Conservation (phyloP, 1,140 invertebrate genomes). For the Drosophila grimshawi region DNA sequence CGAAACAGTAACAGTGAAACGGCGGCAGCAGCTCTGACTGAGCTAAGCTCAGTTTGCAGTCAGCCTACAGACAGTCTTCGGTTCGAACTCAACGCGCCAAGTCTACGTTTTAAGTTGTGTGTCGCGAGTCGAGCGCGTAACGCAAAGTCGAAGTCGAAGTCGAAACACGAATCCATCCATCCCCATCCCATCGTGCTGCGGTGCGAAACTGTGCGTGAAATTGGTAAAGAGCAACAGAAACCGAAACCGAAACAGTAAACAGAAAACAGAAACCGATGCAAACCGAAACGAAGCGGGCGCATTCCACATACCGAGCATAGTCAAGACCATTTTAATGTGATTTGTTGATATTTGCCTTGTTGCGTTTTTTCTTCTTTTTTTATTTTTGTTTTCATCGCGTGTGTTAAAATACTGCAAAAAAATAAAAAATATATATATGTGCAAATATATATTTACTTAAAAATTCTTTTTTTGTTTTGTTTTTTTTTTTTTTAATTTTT, state of each 20-base stretch:
- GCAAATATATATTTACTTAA: too few relatives aligned
- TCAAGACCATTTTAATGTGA: slow-evolving; percentile 38
- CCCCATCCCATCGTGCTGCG: slow-evolving; percentile 16
- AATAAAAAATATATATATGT: slow-evolving; percentile 3
- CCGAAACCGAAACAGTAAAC: slow-evolving; percentile 33
- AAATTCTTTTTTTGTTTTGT: slow-evolving; percentile 2
- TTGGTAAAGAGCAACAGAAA: slow-evolving; percentile 63
- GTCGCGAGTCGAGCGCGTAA: slow-evolving; percentile 14
- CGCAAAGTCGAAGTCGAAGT: slow-evolving; percentile 22
- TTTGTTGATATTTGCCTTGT: slow-evolving; percentile 31
- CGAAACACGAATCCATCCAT: slow-evolving; percentile 18
- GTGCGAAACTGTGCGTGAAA: slow-evolving; percentile 73
- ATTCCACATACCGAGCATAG: slow-evolving; percentile 28
- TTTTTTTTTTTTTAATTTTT: slow-evolving; percentile 17
- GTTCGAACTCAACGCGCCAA: slow-evolving; percentile 59
- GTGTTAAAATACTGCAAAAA: slow-evolving; percentile 11
- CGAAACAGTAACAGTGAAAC: slow-evolving; percentile 1
- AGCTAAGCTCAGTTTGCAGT: slow-evolving; percentile 30
- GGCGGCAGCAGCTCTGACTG: slow-evolving; percentile 1
- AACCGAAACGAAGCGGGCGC: slow-evolving; percentile 30
- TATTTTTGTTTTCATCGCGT: slow-evolving; percentile 24
- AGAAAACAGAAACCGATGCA: slow-evolving; percentile 12
- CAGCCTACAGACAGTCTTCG: slow-evolving; percentile 59
- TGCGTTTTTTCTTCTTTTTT: slow-evolving; percentile 2
- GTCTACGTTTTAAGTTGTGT: slow-evolving; percentile 32